These are phyloP conservation scores for Cryptoprocta ferox DNA, from an alignment of 2,797 vertebrate genomes.

Conservation along the genomic window DNA sequence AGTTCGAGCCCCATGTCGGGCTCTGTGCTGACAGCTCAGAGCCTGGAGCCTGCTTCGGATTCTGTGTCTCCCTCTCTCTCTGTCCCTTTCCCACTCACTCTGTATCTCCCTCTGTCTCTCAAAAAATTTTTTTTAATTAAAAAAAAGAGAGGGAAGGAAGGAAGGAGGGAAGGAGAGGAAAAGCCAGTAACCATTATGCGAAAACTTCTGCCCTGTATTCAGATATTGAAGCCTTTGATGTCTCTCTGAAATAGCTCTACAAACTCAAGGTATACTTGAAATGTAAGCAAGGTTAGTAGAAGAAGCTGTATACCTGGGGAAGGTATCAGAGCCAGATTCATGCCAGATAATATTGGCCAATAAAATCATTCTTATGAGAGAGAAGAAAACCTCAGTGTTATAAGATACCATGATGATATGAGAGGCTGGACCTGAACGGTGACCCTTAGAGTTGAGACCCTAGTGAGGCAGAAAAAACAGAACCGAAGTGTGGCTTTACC, in stretches of 20 bases:
- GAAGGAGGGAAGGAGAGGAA: not conserved
- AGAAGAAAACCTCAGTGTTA: not conserved
- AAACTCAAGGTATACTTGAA: not conserved
- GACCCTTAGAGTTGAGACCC: not conserved
- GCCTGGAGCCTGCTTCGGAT: too few species aligned
- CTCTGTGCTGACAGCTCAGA: too few species aligned
- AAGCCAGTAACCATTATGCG: not conserved
- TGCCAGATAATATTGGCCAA: not conserved
- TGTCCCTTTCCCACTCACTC: too few species aligned
- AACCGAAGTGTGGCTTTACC: not conserved
- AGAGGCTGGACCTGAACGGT: not conserved
- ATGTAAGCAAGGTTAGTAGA: slow-evolving; percentile 11
- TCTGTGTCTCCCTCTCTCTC: too few species aligned
- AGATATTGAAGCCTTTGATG: not conserved
- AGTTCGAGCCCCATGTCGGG: too few species aligned
- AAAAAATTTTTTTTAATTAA: too few species aligned
- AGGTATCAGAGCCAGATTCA: not conserved
- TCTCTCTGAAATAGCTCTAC: not conserved
- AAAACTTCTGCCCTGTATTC: not conserved
- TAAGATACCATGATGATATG: not conserved
- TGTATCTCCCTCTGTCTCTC: too few species aligned
- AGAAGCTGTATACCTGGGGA: not conserved
- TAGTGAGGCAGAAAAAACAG: not conserved
- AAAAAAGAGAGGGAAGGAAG: too few species aligned
- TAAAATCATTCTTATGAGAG: not conserved